Conservation (phyloP, 1,140 invertebrate species). For the Dolichoris vasculosae region DNA sequence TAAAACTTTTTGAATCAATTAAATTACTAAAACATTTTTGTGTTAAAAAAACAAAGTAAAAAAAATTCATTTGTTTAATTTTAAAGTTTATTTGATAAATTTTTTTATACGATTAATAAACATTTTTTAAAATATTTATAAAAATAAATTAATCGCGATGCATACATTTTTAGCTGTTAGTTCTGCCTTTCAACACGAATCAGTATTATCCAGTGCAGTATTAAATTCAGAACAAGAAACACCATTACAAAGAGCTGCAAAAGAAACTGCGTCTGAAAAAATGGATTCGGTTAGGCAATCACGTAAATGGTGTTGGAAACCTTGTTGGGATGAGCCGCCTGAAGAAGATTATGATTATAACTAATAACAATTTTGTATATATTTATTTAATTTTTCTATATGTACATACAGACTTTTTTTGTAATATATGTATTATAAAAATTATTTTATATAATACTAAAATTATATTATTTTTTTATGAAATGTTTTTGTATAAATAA, state of each 20-base stretch:
- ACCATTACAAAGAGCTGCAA: conserved; percentile 67
- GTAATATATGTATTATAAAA: conserved; percentile 31
- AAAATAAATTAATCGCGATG: conserved; percentile 20
- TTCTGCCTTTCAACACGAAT: conserved; percentile 71
- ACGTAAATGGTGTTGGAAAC: conserved; percentile 70
- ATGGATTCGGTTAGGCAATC: conserved; percentile 69
- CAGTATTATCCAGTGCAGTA: conserved; percentile 63
- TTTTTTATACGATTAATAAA: too few relatives aligned
- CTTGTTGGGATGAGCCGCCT: conserved; percentile 62
- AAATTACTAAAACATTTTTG: too few relatives aligned
- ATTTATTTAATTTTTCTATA: conserved; percentile 13
- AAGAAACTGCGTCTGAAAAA: conserved; percentile 69
- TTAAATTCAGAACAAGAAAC: conserved; percentile 58
- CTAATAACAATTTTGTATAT: neutral
- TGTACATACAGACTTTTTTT: conserved; percentile 3
- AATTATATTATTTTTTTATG: neutral
- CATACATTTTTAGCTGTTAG: conserved; percentile 66
- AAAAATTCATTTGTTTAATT: too few relatives aligned
- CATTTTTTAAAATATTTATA: neutral
- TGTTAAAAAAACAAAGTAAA: too few relatives aligned
- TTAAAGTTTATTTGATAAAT: too few relatives aligned
- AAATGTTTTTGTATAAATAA: conserved; percentile 14
- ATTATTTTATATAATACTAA: conserved; percentile 7
- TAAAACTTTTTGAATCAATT: too few relatives aligned
- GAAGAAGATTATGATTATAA: conserved; percentile 48